Evolutionary conservation across 2,797 vertebrate species (phyloP), one percentile per base, ranked within the genome.

Genomic region (Pelobates cultripes): DNA sequence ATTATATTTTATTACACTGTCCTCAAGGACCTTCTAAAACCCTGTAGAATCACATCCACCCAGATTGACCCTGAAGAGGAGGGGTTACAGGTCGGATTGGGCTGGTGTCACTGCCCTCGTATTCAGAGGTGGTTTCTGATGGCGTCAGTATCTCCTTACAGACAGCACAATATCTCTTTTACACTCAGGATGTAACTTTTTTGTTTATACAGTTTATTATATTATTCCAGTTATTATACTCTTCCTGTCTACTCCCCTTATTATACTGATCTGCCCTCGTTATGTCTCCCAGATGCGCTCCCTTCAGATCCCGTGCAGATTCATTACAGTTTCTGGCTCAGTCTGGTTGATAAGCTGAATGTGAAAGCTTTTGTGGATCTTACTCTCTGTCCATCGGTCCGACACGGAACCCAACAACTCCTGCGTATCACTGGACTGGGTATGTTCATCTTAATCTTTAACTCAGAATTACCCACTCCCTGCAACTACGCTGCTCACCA

Each of bases 331-430:
- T 97, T 96, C 70, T 98, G 97, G 97, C 87, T 97, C 84, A 97
- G 96, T 86, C 90, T 98, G 12, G 96, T 98, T 43, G 97, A 98
- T 89, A 96, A 95, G 79, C 92, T 97, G 7, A 96, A 92, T 8
- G 95, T 98, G 67, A 98, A 98, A 87, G 97, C 97, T 43, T 98
- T 98, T 3, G 97, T 98, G 42, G 97, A 97, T 85, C 89, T 98
- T 70, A 97, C 97, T 0, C 91, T 98, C 51, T 96, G 96, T 0
- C 93, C 88, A 0, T 95, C 96, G 0, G 96, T 98, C 82, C 93
- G 96, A 13, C 96, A 97, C 84, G 97, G 97, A 41, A 96, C 95
- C 0, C 96, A 98, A 85, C 96, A 98, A 73, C 93, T 98, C 3
- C 93, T 98, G 60, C 95, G 96, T 61, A 97, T 98, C 89, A 96